These are phyloP conservation scores for zebrafish (Danio rerio) DNA, from an alignment of 2,113 vertebrate species.

Conservation along the genomic window GRCz12tu NC_133176.1:21284001-21284500, in stretches of 20 bases:
- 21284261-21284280: conserved; percentile 49
- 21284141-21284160: background rate
- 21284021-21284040: too few species aligned
- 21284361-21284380: conserved; percentile 31
- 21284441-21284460: background rate
- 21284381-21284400: background rate
- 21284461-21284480: conserved; percentile 60
- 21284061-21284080: too few species aligned
- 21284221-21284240: background rate
- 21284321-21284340: conserved; percentile 47
- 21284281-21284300: conserved; percentile 37
- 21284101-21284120: too few species aligned
- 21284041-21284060: too few species aligned
- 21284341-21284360: conserved; percentile 55
- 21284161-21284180: background rate
- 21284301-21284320: conserved; percentile 43
- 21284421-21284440: too few species aligned
- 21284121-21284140: too few species aligned
- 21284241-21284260: background rate
- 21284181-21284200: background rate
- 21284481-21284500: conserved; percentile 87
- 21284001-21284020: too few species aligned
- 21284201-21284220: background rate
- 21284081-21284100: too few species aligned
- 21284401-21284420: too few species aligned